phyloP scores from a whole-genome alignment of 2,113 vertebrate species.

The Apodemus sylvaticus region DNA sequence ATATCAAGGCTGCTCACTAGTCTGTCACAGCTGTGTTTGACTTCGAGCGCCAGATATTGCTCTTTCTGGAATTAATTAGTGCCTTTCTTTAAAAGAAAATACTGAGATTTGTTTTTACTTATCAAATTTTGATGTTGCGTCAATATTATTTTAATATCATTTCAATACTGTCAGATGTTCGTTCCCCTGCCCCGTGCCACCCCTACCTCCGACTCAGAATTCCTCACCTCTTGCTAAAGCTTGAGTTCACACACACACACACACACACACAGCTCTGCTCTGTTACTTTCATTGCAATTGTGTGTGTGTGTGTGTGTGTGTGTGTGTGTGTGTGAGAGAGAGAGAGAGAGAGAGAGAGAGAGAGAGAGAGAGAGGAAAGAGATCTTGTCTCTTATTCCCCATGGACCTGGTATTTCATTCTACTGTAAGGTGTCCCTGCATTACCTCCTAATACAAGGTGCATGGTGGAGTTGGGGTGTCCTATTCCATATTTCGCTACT shows the following conservation, averaged over 20 bases:
- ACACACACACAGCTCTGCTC: not conserved
- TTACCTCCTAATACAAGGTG: not conserved
- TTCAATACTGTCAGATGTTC: not conserved
- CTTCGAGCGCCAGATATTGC: not conserved
- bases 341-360: too few species aligned
- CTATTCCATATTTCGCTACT: not conserved
- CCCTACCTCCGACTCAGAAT: not conserved
- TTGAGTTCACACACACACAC: not conserved
- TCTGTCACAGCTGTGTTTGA: not conserved
- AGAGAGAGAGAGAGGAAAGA: too few species aligned
- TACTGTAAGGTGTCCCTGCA: not conserved
- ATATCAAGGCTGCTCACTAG: not conserved
- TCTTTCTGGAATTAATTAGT: constrained; percentile 17
- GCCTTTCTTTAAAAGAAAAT: not conserved
- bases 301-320: too few species aligned
- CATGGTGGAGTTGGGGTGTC: not conserved
- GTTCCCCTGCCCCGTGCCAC: fast-evolving
- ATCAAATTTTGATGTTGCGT: not conserved
- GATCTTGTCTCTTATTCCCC: not conserved
- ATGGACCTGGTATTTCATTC: not conserved
- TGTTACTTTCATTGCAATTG: not conserved
- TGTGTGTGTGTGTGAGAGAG: too few species aligned
- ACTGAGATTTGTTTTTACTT: not conserved
- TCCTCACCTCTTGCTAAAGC: not conserved
- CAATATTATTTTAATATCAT: not conserved